Conservation (phyloP, 2,888 invertebrate species). For the Thecophora atra region DNA sequence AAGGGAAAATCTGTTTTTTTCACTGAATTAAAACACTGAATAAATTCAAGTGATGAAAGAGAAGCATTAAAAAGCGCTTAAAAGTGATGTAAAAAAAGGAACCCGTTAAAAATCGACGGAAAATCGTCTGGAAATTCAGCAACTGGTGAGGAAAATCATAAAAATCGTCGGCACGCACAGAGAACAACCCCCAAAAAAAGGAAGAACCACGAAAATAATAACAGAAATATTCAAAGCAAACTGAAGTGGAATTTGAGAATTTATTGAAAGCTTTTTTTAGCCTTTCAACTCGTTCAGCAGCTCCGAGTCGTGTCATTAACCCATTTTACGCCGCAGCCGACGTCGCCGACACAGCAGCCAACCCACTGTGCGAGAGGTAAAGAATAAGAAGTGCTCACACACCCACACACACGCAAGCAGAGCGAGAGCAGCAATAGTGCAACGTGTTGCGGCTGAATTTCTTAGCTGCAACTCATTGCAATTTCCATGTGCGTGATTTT, state of each 20-base stretch:
- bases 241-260: not conserved
- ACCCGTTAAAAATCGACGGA: too few species aligned
- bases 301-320: constrained; percentile 31
- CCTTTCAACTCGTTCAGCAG: not conserved
- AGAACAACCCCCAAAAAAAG: not conserved
- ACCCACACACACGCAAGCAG: not conserved
- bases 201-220: not conserved
- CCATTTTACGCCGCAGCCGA: constrained; percentile 26
- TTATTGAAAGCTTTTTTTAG: not conserved
- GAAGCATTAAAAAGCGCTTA: too few species aligned
- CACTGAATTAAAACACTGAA: too few species aligned
- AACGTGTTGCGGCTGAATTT: constrained; percentile 27
- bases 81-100: too few species aligned
- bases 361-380: constrained; percentile 2
- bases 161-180: too few species aligned
- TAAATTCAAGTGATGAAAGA: too few species aligned
- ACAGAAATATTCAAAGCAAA: not conserved
- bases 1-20: not conserved
- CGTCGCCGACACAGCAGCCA: not conserved
- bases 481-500: not conserved
- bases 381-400: too few species aligned
- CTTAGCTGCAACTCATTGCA: not conserved
- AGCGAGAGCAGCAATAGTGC: not conserved
- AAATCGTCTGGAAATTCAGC: not conserved
- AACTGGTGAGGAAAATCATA: not conserved